phyloP scores from a whole-genome alignment of 2,113 vertebrate genomes.

The Sinocyclocheilus maitianheensis region DNA sequence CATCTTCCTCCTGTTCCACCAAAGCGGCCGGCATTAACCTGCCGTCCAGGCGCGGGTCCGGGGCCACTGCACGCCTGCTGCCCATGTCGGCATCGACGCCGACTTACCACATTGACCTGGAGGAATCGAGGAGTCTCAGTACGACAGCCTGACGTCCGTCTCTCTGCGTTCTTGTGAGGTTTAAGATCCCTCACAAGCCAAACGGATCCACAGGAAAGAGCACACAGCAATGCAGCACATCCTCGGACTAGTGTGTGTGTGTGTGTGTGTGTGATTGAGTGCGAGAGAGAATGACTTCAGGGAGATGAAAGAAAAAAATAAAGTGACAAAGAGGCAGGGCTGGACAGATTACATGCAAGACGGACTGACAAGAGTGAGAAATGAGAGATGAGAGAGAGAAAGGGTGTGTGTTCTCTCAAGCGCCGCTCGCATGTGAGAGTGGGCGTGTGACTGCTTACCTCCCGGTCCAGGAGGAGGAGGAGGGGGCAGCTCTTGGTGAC shows the following conservation, averaged over 20 bases:
- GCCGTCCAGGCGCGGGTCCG: constrained; percentile 74
- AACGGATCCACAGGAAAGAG: constrained; percentile 65
- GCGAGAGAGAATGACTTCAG: constrained; percentile 54
- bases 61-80: constrained; percentile 80
- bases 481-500: constrained; percentile 75
- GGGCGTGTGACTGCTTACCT: constrained; percentile 71
- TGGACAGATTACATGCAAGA: background rate
- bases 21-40: constrained; percentile 78
- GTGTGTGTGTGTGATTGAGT: constrained; percentile 63
- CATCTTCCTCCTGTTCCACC: constrained; percentile 79
- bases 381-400: constrained; percentile 19
- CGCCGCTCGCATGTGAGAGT: background rate
- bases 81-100: constrained; percentile 58
- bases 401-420: constrained; percentile 14
- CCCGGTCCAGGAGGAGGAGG: constrained; percentile 53
- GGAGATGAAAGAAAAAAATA: constrained; percentile 23
- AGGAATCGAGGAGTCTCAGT: background rate
- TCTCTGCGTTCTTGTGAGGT: constrained; percentile 29
- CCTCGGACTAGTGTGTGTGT: constrained; percentile 60
- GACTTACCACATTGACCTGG: constrained; percentile 56
- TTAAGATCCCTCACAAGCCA: constrained; percentile 49
- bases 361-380: constrained; percentile 21
- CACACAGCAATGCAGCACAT: constrained; percentile 77
- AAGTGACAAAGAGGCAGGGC: constrained; percentile 23
- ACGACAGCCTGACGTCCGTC: background rate